A percentile compares a stretch with the other conserved stretches of the same genome.
phyloP scores from a whole-genome alignment of 2,888 invertebrate species.

The Salticus scenicus region DNA sequence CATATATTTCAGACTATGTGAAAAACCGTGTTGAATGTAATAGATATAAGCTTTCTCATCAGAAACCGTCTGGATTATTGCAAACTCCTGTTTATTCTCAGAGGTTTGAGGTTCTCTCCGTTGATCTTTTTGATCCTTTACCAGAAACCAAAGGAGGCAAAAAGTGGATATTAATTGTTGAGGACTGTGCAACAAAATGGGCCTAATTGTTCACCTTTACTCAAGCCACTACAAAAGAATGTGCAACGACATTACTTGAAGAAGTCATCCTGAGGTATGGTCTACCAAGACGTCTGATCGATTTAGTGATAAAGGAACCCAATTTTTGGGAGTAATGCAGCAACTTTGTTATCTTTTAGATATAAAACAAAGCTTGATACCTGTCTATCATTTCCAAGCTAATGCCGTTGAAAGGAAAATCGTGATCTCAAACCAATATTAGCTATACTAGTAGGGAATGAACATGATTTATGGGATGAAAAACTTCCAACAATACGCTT shows the following conservation, averaged over 20 bases:
- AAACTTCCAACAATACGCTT: not conserved
- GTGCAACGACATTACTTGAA: not conserved
- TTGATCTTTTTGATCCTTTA: conserved; percentile 18
- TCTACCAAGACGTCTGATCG: not conserved
- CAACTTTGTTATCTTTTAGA: not conserved
- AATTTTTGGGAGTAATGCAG: not conserved
- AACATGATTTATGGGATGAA: not conserved
- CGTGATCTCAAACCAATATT: not conserved
- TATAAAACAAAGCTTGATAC: not conserved
- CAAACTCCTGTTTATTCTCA: not conserved
- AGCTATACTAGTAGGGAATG: not conserved
- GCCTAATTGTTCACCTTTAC: not conserved
- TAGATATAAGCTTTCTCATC: conserved; percentile 7
- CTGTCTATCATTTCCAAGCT: not conserved
- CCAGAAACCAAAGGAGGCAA: not conserved
- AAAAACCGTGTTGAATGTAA: not conserved
- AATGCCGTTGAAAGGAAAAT: not conserved
- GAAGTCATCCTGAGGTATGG: too few relatives aligned
- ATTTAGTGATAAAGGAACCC: not conserved
- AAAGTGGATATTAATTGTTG: not conserved
- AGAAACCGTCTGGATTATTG: conserved; percentile 18
- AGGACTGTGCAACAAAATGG: too few relatives aligned
- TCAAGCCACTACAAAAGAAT: not conserved
- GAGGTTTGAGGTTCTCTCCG: not conserved
- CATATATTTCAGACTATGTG: not conserved